phyloP scores from a whole-genome alignment of 2,113 vertebrate species.

The Tenebrosternarchus preto region DNA sequence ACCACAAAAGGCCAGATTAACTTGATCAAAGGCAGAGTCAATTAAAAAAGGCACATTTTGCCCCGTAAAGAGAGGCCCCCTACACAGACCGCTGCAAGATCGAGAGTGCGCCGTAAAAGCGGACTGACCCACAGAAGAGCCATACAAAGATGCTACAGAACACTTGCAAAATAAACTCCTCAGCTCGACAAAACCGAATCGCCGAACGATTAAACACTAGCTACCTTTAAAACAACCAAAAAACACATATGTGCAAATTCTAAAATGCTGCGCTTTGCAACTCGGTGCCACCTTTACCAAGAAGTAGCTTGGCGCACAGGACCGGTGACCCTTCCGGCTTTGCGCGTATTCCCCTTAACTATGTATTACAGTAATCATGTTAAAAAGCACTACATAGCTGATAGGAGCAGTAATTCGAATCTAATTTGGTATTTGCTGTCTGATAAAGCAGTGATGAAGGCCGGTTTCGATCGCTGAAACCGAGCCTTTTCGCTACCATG shows the following conservation, averaged over 20 bases:
- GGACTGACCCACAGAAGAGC: slow-evolving; percentile 69
- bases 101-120: slow-evolving; percentile 77
- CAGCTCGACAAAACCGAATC: background rate
- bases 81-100: slow-evolving; percentile 71
- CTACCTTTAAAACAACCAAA: slow-evolving; percentile 19
- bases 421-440: slow-evolving; percentile 2
- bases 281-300: slow-evolving; percentile 76
- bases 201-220: slow-evolving; percentile 17
- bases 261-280: slow-evolving; percentile 73
- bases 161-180: slow-evolving; percentile 31
- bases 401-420: slow-evolving; percentile 42
- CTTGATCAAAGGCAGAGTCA: slow-evolving; percentile 58
- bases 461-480: slow-evolving; percentile 65
- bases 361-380: background rate
- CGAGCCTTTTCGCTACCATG: slow-evolving; percentile 65
- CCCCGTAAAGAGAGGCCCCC: slow-evolving; percentile 57
- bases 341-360: slow-evolving; percentile 74
- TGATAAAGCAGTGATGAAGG: slow-evolving; percentile 3
- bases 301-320: slow-evolving; percentile 78
- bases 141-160: slow-evolving; percentile 63
- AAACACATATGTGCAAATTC: slow-evolving; percentile 1
- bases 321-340: slow-evolving; percentile 79
- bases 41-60: slow-evolving; percentile 65
- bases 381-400: background rate
- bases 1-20: slow-evolving; percentile 67